These are phyloP conservation scores for Tetrapedia diversipes DNA, from an alignment of 2,888 invertebrate species.

Conservation along the genomic window DNA sequence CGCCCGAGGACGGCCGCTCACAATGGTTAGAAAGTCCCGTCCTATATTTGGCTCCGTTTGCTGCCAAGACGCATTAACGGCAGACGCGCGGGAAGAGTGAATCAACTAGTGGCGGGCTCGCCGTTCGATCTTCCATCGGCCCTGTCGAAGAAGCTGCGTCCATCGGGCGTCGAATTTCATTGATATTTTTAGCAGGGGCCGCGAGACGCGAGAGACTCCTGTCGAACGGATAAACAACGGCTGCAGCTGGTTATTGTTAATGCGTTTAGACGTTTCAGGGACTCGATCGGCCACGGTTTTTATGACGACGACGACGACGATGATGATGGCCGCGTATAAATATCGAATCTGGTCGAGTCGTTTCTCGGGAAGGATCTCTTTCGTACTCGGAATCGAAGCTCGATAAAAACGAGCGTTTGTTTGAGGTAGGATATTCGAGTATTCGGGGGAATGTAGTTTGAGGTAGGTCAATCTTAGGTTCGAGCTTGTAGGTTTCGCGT, in stretches of 20 bases:
- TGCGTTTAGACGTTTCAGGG: background rate
- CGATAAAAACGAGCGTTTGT: too few relatives aligned
- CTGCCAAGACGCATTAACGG: constrained; percentile 51
- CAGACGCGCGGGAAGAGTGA: constrained; percentile 35
- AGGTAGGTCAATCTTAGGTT: too few relatives aligned
- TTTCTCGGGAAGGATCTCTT: too few relatives aligned
- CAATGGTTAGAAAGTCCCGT: constrained; percentile 54
- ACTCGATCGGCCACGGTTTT: too few relatives aligned
- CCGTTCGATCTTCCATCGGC: constrained; percentile 47
- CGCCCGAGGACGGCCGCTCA: constrained; percentile 30
- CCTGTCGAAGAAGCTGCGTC: background rate
- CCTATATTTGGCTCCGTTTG: constrained; percentile 48
- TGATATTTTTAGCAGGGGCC: constrained; percentile 46
- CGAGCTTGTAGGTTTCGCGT: too few relatives aligned
- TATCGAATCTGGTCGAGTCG: background rate
- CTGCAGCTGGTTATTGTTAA: too few relatives aligned
- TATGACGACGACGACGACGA: too few relatives aligned
- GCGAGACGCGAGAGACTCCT: background rate
- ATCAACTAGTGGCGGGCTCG: constrained; percentile 52
- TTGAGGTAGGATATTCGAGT: background rate
- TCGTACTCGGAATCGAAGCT: too few relatives aligned
- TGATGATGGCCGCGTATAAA: too few relatives aligned
- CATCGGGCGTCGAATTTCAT: constrained; percentile 53
- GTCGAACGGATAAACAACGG: constrained; percentile 14
- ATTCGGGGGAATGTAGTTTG: too few relatives aligned